Base-by-base conservation (phyloP, 2,113 vertebrate genomes). In the Oenanthe oenanthe region DNA sequence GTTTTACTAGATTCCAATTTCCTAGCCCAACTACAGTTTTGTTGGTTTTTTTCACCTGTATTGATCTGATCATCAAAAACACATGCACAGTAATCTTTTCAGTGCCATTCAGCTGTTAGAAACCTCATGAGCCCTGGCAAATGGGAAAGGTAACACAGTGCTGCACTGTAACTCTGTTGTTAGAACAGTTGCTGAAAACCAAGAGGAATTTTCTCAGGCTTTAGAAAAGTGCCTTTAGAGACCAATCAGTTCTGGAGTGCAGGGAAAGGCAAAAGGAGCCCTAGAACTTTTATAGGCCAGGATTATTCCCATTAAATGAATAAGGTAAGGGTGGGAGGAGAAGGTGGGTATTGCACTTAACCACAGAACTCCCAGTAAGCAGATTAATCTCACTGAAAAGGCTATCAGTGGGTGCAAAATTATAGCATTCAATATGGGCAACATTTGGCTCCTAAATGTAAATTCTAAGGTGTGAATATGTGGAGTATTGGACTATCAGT, bases 21-120 rank as follows among this genome's bases (percentile, higher is more conserved):
- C 50, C 73, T 12, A 54, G 47, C 4, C 4, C 26, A 76, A 2
- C 8, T 66, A 42, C 0, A 1, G 5, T 31, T 58, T 57, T 21
- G 6, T 43, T 36, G 13, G 5, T 0, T 38, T 67, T 77, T 58
- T 34, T 15, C 12, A 26, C 13, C 32, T 84, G 29, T 67, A 66
- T 21, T 45, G 10, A 63, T 48, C 40, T 9, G 4, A 54, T 36
- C 10, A 79, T 53, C 21, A 85, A 70, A 79, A 54, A 62, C 13
- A 53, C 8, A 9, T 34, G 15, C 14, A 36, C 11, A 57, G 14
- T 20, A 47, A 54, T 32, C 38, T 79, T 45, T 26, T 66, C 42
- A 65, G 31, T 51, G 38, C 21, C 20, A 43, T 14, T 21, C 29
- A 92, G 28, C 57, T 40, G 12, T 34, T 20, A 60, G 67, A 88